Conservation (phyloP, 2,113 vertebrate genomes). For the Myotis lucifugus region DNA sequence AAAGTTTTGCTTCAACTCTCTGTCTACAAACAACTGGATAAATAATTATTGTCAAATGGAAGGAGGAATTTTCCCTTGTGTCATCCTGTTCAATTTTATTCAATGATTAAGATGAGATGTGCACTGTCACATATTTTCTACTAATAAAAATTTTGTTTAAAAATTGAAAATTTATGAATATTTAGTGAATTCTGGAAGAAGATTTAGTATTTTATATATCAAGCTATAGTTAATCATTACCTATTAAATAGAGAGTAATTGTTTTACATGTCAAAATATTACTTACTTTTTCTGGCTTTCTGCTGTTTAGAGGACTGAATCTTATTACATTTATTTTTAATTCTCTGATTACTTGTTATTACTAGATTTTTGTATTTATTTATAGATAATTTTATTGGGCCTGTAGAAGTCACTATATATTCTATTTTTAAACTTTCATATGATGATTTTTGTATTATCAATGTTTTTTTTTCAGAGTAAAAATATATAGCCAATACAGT, state of each 20-base stretch:
- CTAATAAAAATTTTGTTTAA: background rate
- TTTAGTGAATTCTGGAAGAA: background rate
- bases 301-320: background rate
- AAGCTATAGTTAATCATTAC: background rate
- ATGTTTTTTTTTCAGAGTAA: background rate
- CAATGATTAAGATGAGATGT: background rate
- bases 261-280: background rate
- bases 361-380: background rate
- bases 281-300: background rate
- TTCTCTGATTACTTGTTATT: background rate
- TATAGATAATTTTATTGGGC: background rate
- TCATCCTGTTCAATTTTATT: background rate
- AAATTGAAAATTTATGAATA: background rate
- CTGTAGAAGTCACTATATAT: background rate
- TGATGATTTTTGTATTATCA: background rate
- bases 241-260: background rate
- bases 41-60: background rate
- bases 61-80: background rate
- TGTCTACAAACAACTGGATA: background rate
- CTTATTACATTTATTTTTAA: background rate
- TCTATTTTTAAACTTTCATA: background rate
- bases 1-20: background rate
- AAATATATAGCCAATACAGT: background rate
- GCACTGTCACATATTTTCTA: background rate
- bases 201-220: background rate